Conservation (phyloP, 1,140 invertebrate genomes). For the Polyergus mexicanus region DNA sequence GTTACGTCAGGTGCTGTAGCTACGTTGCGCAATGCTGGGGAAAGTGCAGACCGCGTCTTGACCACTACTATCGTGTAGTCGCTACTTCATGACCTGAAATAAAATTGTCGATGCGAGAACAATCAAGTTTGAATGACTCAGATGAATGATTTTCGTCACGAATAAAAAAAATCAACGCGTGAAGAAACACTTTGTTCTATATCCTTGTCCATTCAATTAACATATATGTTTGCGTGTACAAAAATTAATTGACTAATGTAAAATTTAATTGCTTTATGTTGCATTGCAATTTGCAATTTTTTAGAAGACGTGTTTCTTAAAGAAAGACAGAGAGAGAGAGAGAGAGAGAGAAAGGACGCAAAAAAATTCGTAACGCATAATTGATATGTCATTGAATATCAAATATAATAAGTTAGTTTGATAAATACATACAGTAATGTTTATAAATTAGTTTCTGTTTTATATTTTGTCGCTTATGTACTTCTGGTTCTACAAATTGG, state of each 20-base stretch:
- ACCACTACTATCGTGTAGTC: constrained; percentile 73
- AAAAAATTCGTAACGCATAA: constrained; percentile 6
- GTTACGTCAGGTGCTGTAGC: constrained; percentile 79
- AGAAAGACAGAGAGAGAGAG: no score
- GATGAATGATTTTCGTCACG: neutral
- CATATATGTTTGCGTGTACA: neutral
- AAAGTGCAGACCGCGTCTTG: constrained; percentile 78
- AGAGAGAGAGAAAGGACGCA: neutral
- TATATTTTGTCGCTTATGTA: no score
- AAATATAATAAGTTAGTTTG: neutral
- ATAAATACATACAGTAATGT: neutral
- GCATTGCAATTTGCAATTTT: neutral
- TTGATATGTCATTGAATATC: neutral
- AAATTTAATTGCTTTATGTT: constrained; percentile 10
- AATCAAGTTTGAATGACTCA: constrained; percentile 15
- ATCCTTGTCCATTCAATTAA: neutral
- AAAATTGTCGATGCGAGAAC: constrained; percentile 65
- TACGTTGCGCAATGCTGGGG: constrained; percentile 80
- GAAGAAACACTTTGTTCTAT: neutral
- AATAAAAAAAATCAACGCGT: neutral
- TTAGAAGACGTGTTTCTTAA: neutral
- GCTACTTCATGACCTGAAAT: constrained; percentile 78
- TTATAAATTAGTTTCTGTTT: neutral
- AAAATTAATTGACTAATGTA: no score
- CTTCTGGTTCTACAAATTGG: neutral